phyloP scores from a whole-genome alignment of 2,888 invertebrate species.

The Lithosia quadra region DNA sequence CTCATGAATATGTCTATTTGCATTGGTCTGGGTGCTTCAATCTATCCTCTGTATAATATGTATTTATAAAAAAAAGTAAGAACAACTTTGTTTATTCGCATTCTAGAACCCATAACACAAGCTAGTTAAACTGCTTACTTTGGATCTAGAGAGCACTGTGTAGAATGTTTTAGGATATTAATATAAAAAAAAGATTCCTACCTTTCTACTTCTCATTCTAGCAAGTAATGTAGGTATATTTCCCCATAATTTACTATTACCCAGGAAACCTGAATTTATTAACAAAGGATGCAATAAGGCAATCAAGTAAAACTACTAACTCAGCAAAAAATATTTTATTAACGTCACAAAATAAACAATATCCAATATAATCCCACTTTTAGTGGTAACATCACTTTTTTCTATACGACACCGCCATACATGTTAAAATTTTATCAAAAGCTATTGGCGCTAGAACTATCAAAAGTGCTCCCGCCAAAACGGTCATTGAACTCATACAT shows the following conservation, averaged over 20 bases:
- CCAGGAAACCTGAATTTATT: background rate
- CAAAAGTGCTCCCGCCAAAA: background rate
- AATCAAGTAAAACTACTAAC: background rate
- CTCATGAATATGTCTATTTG: too few relatives aligned
- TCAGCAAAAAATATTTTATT: background rate
- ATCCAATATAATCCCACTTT: background rate
- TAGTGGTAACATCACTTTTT: background rate
- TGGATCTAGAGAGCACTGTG: too few relatives aligned
- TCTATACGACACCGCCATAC: background rate
- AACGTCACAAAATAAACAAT: conserved; percentile 3
- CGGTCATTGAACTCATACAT: conserved; percentile 10
- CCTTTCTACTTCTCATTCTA: background rate
- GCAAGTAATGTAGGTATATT: background rate
- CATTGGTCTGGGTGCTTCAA: too few relatives aligned
- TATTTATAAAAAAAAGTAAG: too few relatives aligned
- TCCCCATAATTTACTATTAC: background rate
- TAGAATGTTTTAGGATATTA: too few relatives aligned
- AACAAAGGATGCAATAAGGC: background rate
- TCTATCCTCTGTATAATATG: too few relatives aligned
- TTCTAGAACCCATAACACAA: too few relatives aligned
- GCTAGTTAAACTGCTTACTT: too few relatives aligned
- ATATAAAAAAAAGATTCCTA: too few relatives aligned
- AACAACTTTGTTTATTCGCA: too few relatives aligned
- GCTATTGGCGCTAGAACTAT: conserved; percentile 7
- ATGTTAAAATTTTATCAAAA: conserved; percentile 5